Conservation (phyloP, 2,888 invertebrate genomes). For the Calliphora vomitoria region DNA sequence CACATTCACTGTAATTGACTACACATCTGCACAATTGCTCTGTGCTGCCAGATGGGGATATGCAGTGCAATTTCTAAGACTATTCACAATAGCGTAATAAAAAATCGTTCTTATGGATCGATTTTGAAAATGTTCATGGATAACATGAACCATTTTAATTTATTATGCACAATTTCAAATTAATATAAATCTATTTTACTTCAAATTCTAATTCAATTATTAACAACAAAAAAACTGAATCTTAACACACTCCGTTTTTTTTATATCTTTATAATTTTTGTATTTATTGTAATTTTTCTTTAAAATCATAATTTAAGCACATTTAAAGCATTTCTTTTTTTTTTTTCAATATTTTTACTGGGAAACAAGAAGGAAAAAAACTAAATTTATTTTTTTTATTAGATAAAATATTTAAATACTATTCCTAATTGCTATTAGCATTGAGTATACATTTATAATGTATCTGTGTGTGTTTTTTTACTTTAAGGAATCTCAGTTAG, state of each 20-base stretch:
- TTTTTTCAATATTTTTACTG: conserved; percentile 5
- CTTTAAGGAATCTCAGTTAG: conserved; percentile 62
- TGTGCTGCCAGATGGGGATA: too few relatives aligned
- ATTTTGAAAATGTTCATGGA: too few relatives aligned
- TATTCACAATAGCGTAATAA: too few relatives aligned
- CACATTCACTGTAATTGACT: too few relatives aligned
- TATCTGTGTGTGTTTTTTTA: conserved; percentile 47
- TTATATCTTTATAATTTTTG: conserved; percentile 20
- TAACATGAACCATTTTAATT: too few relatives aligned
- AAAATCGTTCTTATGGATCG: too few relatives aligned
- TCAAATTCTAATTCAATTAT: too few relatives aligned
- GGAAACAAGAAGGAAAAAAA: conserved; percentile 4
- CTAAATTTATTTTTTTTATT: conserved; percentile 23
- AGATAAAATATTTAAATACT: conserved; percentile 59
- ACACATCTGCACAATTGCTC: too few relatives aligned
- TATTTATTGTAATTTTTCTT: conserved; percentile 17
- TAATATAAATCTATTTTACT: too few relatives aligned
- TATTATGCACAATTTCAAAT: too few relatives aligned
- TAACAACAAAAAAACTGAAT: too few relatives aligned
- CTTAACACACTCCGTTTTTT: neutral
- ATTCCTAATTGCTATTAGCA: conserved; percentile 71
- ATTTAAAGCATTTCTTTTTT: conserved; percentile 72
- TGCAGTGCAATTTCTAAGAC: too few relatives aligned
- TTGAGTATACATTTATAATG: conserved; percentile 73
- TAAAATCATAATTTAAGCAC: conserved; percentile 59